A percentile compares a stretch with the other conserved stretches of the same genome.
Conservation (phyloP, 2,888 invertebrate species). For the Drosophila fulvimacula region DNA sequence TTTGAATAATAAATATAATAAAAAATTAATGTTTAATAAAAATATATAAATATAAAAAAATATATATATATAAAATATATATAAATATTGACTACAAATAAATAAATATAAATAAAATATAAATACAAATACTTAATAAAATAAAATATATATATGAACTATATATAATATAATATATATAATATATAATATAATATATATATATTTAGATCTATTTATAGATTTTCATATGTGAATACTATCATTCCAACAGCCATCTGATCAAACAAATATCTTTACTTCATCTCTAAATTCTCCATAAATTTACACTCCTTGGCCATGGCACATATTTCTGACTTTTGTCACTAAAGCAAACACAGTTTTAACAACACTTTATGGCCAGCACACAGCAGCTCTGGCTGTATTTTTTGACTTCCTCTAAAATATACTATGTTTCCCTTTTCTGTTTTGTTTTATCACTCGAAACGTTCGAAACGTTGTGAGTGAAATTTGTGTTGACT, state of each 20-base stretch:
- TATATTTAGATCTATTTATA: background rate
- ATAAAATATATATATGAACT: no score
- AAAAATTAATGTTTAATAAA: background rate
- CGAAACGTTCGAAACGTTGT: constrained; percentile 41
- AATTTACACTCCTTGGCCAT: background rate
- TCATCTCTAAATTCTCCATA: background rate
- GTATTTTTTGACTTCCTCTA: constrained; percentile 8
- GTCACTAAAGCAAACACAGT: constrained; percentile 14
- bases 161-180: no score
- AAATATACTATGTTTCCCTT: constrained; percentile 43
- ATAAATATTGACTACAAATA: no score
- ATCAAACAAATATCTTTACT: background rate
- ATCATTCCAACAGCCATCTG: background rate
- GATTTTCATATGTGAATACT: background rate
- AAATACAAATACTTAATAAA: no score
- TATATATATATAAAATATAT: no score
- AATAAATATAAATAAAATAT: no score
- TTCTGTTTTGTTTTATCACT: constrained; percentile 49
- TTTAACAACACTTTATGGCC: constrained; percentile 24
- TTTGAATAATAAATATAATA: no score
- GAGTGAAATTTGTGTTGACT: constrained; percentile 70
- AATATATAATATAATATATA: no score
- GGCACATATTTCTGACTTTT: background rate
- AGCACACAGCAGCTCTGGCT: background rate
- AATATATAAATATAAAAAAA: no score